Conservation (phyloP, 2,888 invertebrate genomes). For the Euzophera pinguis region DNA sequence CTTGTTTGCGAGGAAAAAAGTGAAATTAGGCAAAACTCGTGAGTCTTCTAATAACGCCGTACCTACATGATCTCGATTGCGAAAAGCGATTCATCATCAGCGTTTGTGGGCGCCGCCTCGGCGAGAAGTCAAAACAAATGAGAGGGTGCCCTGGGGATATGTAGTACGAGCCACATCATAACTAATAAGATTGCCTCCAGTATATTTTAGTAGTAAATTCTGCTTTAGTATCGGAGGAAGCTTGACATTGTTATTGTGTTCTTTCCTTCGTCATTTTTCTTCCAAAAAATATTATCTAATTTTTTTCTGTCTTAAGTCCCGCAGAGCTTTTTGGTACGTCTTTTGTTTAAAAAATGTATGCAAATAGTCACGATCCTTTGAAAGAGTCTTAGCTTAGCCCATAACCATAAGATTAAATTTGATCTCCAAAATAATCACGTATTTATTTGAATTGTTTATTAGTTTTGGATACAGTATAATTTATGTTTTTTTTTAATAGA, state of each 20-base stretch:
- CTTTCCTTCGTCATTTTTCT: neutral
- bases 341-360: too few species aligned
- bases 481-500: too few species aligned
- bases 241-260: neutral
- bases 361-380: too few species aligned
- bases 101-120: conserved; percentile 49
- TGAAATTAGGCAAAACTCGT: conserved; percentile 57
- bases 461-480: too few species aligned
- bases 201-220: neutral
- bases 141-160: conserved; percentile 31
- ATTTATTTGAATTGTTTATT: too few species aligned
- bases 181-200: conserved; percentile 5
- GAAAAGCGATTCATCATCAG: conserved; percentile 53
- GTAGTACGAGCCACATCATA: conserved; percentile 10
- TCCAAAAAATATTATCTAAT: too few species aligned
- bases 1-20: conserved; percentile 35
- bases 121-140: conserved; percentile 54
- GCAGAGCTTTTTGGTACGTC: too few species aligned
- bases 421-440: too few species aligned
- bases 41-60: conserved; percentile 42
- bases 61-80: conserved; percentile 55
- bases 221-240: neutral
- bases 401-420: too few species aligned
- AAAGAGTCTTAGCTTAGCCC: too few species aligned
- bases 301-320: too few species aligned